Percentiles rank a stretch among this genome's conserved stretches.
Conservation (phyloP, 2,113 vertebrate species). For the Zosterops borbonicus region DNA sequence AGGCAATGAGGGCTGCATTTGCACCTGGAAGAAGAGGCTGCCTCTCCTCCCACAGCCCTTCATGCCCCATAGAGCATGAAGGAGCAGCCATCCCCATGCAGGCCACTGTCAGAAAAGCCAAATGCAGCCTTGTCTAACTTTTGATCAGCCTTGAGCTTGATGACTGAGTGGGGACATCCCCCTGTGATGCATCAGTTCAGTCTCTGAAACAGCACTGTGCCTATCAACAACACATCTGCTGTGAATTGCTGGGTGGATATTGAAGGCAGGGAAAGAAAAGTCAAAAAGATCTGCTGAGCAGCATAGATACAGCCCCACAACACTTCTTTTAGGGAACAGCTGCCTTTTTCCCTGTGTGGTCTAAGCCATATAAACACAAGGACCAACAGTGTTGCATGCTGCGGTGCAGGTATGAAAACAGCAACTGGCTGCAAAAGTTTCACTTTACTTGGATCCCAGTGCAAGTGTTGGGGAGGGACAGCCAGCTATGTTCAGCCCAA, state of each 20-base stretch:
- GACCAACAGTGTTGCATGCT: not conserved
- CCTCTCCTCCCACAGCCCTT: accelerated
- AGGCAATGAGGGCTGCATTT: accelerated
- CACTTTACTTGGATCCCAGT: accelerated
- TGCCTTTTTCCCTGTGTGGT: not conserved
- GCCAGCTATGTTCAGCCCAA: not conserved
- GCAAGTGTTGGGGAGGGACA: not conserved
- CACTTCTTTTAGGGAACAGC: not conserved
- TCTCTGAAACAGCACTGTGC: not conserved
- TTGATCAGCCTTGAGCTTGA: not conserved
- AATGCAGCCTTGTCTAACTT: not conserved
- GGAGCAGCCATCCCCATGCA: not conserved
- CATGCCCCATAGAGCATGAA: not conserved
- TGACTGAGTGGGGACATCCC: accelerated
- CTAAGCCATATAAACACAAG: not conserved
- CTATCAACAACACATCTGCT: not conserved
- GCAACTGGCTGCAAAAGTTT: not conserved
- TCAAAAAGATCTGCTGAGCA: not conserved
- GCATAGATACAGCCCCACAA: not conserved
- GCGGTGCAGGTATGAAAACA: not conserved
- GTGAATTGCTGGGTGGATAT: not conserved
- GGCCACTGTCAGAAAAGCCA: not conserved
- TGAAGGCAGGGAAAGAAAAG: not conserved
- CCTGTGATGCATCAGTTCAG: not conserved
- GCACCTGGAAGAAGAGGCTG: not conserved